Base-by-base conservation (phyloP, 2,113 vertebrate species). In the Petromus typicus region DNA sequence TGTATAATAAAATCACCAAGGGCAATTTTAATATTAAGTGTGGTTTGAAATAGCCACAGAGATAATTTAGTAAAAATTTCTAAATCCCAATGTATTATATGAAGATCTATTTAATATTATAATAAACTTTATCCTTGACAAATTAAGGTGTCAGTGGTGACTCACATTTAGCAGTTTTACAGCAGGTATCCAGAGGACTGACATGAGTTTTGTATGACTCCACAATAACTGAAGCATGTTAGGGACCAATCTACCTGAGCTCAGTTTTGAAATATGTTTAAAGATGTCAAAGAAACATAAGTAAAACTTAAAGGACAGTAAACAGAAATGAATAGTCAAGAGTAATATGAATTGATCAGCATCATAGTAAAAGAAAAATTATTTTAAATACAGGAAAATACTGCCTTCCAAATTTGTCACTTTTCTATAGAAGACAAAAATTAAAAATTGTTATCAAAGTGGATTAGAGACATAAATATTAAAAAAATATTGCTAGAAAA, bases 101-200 rank as follows among this genome's bases (percentile, higher is more conserved):
- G 8, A 76, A 92, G 90, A 16, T 10, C 40, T 30, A 69, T 40
- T 95, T 85, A 85, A 85, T 43, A 61, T n/a, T 56, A 90, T 56
- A 71, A 30, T 7, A 37, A 34, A 85, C 16, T 27, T 80, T 71
- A 40, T 18, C 2, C 12, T 63, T 54, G 11, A 73, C 78, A 63
- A 45, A 2, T 73, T 23, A 27, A 90, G 6, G 18, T 51, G 9
- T 83, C 16, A 37, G 56, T 89, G 48, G 2, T 81, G 34, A n/a
- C 51, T 57, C 5, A 64, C 1, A 59, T 11, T 45, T 45, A 57
- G 54, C 30, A 25, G 4, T 78, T 25, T 59, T 83, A 17, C 7
- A n/a, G n/a, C 40, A 27, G 11, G 3, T 67, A 83, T 89, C 2
- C 9, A 82, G 30, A 80, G 22, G 11, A 4, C 43, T 81, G 45